Evolutionary conservation across 2,797 vertebrate species (phyloP).

Genomic region (Emydoidea blandingii): DNA sequence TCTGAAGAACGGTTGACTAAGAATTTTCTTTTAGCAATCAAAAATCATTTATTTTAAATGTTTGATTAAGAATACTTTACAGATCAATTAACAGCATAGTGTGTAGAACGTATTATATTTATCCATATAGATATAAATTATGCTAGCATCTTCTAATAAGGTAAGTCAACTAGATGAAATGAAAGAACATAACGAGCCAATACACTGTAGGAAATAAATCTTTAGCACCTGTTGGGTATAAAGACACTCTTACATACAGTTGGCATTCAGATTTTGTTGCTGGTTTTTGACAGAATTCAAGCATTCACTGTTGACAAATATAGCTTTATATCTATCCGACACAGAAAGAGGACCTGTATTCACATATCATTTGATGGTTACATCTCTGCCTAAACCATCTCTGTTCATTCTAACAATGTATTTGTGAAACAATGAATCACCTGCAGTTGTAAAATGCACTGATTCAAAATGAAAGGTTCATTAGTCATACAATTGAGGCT

Average conservation of each 20-base stretch:
- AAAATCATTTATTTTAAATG: background rate
- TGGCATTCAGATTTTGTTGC: background rate
- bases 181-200: background rate
- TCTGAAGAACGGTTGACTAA: background rate
- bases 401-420: constrained; percentile 44
- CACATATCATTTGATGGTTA: constrained; percentile 55
- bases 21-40: background rate
- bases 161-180: background rate
- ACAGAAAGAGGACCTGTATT: constrained; percentile 66
- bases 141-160: background rate
- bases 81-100: background rate
- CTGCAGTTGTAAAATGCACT: constrained; percentile 63
- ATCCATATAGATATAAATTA: background rate
- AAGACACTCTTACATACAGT: background rate
- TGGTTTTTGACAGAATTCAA: constrained; percentile 13
- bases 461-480: constrained; percentile 77
- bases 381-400: constrained; percentile 46
- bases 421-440: constrained; percentile 60
- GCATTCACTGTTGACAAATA: background rate
- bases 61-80: background rate
- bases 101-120: background rate
- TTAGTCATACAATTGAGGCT: constrained; percentile 71
- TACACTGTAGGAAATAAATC: background rate
- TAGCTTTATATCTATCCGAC: constrained; percentile 23
- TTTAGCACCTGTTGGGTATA: background rate